phyloP scores from a whole-genome alignment of 53 echinoderm and acorn worm species.

The Holothuria leucospilota region DNA sequence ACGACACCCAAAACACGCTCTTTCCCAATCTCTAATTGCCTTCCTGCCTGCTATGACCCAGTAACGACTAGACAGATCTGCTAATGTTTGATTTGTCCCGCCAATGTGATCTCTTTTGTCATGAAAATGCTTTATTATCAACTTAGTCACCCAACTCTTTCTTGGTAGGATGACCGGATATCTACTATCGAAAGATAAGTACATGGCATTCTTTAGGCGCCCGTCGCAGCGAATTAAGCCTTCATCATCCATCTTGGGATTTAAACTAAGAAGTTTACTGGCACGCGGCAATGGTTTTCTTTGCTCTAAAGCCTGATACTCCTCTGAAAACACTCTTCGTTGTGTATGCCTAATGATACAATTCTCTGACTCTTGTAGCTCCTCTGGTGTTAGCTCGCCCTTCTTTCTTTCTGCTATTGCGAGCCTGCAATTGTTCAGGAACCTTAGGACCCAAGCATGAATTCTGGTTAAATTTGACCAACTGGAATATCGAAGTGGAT shows the following conservation, averaged over 20 bases:
- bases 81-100: conserved; percentile 34
- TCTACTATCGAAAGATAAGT: neutral
- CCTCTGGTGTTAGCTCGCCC: conserved; percentile 8
- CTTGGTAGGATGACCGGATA: neutral
- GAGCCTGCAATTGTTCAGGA: conserved; percentile 27
- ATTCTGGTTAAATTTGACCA: conserved; percentile 13
- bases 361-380: neutral
- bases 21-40: conserved; percentile 42
- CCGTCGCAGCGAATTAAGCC: conserved; percentile 20
- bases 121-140: no score
- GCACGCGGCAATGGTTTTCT: conserved; percentile 18
- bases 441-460: conserved; percentile 15
- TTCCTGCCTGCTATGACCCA: conserved; percentile 4
- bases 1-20: conserved; percentile 9
- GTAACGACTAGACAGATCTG: conserved; percentile 9
- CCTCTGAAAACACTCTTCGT: no score
- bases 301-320: conserved; percentile 14
- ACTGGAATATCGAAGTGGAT: neutral
- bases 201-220: neutral
- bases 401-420: neutral
- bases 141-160: neutral
- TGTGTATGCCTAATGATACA: neutral
- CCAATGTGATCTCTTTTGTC: no score
- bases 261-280: neutral
- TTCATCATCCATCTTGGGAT: conserved; percentile 25